These are phyloP conservation scores for Nymphicus hollandicus DNA, from an alignment of 2,113 vertebrate species.

Conservation along the genomic window DNA sequence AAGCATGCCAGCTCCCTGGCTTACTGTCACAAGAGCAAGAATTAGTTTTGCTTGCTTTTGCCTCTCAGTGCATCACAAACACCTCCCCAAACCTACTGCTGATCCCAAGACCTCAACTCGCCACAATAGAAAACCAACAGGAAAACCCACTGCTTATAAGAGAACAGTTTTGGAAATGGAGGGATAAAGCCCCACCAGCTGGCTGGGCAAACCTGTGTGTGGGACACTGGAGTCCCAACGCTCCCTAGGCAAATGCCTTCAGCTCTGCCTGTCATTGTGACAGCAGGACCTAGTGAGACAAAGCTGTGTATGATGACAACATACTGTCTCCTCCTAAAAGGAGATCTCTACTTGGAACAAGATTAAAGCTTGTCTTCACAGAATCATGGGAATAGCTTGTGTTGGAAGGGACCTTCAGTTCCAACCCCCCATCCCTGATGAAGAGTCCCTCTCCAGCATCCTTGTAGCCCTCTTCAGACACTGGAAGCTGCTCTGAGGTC, in stretches of 20 bases:
- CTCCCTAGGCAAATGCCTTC: fast-evolving
- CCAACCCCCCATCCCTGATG: background rate
- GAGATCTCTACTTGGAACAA: background rate
- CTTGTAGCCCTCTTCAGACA: background rate
- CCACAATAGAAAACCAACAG: background rate
- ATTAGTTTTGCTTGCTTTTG: background rate
- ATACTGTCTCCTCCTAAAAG: background rate
- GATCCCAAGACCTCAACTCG: background rate
- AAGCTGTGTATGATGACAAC: background rate
- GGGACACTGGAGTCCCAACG: fast-evolving
- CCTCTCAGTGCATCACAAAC: background rate
- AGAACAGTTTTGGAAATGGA: fast-evolving
- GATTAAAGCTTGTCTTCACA: background rate
- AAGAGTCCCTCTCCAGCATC: background rate
- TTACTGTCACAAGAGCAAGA: background rate
- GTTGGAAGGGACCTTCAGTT: background rate
- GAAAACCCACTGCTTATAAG: background rate
- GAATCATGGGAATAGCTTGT: background rate
- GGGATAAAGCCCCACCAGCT: background rate
- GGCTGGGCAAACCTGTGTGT: background rate
- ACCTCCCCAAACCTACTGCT: background rate
- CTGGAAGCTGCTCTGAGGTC: background rate
- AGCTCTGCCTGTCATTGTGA: background rate
- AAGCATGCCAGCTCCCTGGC: background rate
- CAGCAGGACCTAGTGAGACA: background rate